Base-by-base conservation (phyloP, 1,140 invertebrate species). In the Cherax destructor region DNA sequence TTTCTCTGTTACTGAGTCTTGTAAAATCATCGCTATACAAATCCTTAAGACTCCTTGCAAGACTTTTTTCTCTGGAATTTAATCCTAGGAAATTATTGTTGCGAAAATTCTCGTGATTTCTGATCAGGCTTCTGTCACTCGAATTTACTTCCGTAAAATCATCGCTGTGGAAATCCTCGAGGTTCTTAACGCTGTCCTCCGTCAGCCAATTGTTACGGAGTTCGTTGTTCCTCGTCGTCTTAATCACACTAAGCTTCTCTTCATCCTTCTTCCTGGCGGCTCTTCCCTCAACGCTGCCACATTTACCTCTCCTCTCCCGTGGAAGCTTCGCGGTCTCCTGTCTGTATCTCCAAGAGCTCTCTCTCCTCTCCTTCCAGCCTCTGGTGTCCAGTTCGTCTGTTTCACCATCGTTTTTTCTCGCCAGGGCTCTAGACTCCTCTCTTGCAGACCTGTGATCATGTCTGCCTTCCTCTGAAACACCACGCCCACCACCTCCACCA, bases 141-240 rank as follows among this genome's bases (percentile, higher is more conserved):
- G n/a, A 49, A 56, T 49, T 81, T 11, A 69, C 41, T 18, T 88
- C 65, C 5, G 87, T 72, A 16, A 83, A 89, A 41, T 89, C 72
- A 52, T 89, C 87, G n/a, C 87, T 89, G 30, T 89, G 65, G 24
- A 83, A 89, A 59, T 83, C 87, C 11, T 89, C 87, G n/a, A 89
- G n/a, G 59, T 83, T 72, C 50, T 49, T 89, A 18, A 89, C 16
- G 13, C 61, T 89, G 0, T 52, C 88, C 56, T 79, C 74, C 56
- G 88, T 79, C 30, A 91, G 69, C 88, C 88, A 91, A 21, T 85
- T 91, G 24, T 72, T 85, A 47, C 56, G 49, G 41, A 59, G 30
- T 2, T 65, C 59, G 74, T 78, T 59, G n/a, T 65, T 74, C 10
- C n/a, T 79, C 24, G n/a, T 41, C 1, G 69, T 7, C n/a, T 47